phyloP scores from a whole-genome alignment of 2,113 vertebrate species.

The Toxotes jaculatrix region DNA sequence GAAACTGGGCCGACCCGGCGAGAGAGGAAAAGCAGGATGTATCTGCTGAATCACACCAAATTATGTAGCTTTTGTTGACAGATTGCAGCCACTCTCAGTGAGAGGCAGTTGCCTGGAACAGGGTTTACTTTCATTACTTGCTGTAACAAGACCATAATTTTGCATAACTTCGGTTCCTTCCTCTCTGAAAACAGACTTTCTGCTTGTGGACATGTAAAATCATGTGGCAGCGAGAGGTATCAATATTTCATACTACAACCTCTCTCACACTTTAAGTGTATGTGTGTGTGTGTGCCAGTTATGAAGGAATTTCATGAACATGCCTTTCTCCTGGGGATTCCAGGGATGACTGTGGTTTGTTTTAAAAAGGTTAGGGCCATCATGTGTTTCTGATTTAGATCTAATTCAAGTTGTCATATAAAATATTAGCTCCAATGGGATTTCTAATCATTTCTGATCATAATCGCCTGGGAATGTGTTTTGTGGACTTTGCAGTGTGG shows the following conservation, averaged over 20 bases:
- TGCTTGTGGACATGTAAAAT: constrained; percentile 76
- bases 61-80: constrained; percentile 51
- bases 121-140: constrained; percentile 71
- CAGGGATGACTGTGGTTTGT: constrained; percentile 81
- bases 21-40: constrained; percentile 24
- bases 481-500: constrained; percentile 48
- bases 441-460: constrained; percentile 78
- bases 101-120: constrained; percentile 36
- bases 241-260: constrained; percentile 78
- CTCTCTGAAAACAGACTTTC: constrained; percentile 58
- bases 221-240: constrained; percentile 77
- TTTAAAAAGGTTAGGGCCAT: constrained; percentile 77
- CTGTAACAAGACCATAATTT: constrained; percentile 71
- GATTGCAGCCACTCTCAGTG: constrained; percentile 37
- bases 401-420: constrained; percentile 79
- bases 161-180: constrained; percentile 59
- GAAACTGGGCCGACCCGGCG: constrained; percentile 8
- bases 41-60: constrained; percentile 31
- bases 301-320: constrained; percentile 80
- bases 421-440: constrained; percentile 82
- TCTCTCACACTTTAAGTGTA: constrained; percentile 53
- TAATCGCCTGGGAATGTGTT: constrained; percentile 78
- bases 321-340: constrained; percentile 81
- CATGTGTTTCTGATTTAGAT: constrained; percentile 85
- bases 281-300: constrained; percentile 70